Base-by-base conservation (phyloP, 2,113 vertebrate species). In the Oncorhynchus clarkii region DNA sequence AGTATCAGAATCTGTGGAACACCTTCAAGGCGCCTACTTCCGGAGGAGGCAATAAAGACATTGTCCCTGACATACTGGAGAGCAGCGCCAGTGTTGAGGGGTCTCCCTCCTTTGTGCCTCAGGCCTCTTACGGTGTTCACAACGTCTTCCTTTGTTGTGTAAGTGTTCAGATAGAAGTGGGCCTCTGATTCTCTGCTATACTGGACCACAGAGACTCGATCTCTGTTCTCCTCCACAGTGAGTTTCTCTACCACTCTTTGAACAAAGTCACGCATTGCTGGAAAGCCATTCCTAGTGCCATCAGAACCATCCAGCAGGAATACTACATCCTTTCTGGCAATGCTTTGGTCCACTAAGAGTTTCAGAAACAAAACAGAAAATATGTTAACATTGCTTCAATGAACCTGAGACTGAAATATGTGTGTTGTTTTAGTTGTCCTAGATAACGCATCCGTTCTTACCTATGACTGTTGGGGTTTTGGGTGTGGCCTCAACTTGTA, bases 231-330 rank as follows among this genome's bases (percentile, higher is more conserved):
- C 39, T 45, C 39, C 39, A 45, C 39, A 45, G 39, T 45, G 39
- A 45, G 39, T 45, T 45, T 45, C 39, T 45, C 39, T 45, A 45
- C 39, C 39, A 45, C 39, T 75, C 57, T 84, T 26, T 86, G 74
- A 51, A 87, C 81, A 87, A 86, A 86, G 70, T 78, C 70, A 79
- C 74, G 73, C 81, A 87, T 79, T 31, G 81, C 79, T 62, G 80
- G 83, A 78, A 87, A 85, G 66, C 80, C 81, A 79, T 59, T 84
- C 45, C 77, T 76, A 20, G 72, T 85, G 71, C 22, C 29, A 83
- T 75, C 78, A 31, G 94, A 94, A 72, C 80, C 83, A 73, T 85
- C 83, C 80, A 85, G 65, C 22, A 85, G 73, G 68, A 80, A 82
- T 9, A 82, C 83, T 60, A 85, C 67, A 72, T 84, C 82, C 72